Evolutionary conservation across 1,140 invertebrate species (phyloP).

Genomic region (Colletes gigas): DNA sequence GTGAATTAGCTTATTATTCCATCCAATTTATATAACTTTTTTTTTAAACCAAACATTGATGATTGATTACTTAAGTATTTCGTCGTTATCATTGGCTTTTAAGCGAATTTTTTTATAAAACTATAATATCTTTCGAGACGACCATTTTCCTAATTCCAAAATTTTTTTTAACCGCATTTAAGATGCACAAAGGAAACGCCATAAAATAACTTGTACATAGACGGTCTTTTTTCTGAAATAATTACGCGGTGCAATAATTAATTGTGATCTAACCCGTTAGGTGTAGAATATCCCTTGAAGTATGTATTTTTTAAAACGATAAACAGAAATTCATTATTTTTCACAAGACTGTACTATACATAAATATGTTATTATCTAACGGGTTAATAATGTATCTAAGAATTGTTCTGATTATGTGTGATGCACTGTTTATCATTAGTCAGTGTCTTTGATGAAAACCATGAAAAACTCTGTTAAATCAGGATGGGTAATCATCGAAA

Average conservation of each 20-base stretch:
- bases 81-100: background rate
- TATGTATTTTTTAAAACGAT: conserved; percentile 7
- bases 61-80: background rate
- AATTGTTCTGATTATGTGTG: conserved; percentile 11
- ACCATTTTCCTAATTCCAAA: background rate
- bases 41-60: background rate
- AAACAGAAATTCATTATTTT: conserved; percentile 20
- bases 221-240: background rate
- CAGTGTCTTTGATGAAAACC: background rate
- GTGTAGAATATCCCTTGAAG: background rate
- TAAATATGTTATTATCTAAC: conserved; percentile 10
- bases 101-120: background rate
- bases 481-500: background rate
- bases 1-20: background rate
- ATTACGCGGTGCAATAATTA: conserved; percentile 5
- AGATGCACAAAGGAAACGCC: conserved; percentile 6
- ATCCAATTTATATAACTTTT: background rate
- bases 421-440: background rate
- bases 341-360: background rate
- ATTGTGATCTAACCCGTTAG: conserved; percentile 30
- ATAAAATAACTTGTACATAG: conserved; percentile 15
- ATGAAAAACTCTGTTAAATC: background rate
- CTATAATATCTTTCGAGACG: background rate
- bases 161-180: background rate
- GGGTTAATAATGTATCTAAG: conserved; percentile 3